A percentile compares a stretch with the other conserved stretches of the same genome.
Evolutionary conservation across 2,113 vertebrate species (phyloP).

Genomic region (Tragulus kanchil): DNA sequence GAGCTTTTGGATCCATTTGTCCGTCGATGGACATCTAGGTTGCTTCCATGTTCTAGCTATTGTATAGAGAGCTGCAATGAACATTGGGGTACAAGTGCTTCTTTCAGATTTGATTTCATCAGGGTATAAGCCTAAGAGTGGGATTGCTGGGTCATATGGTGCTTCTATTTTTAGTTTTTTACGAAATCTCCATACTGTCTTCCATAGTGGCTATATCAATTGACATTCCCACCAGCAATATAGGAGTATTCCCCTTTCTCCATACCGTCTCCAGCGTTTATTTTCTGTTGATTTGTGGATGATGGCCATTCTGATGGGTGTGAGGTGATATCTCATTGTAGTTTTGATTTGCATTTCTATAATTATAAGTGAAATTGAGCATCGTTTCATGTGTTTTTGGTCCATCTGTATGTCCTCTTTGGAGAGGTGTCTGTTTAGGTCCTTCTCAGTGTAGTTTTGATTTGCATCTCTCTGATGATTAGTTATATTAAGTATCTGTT

Average conservation of each 20-base stretch:
- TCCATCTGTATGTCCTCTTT: no score
- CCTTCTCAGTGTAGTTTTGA: background rate
- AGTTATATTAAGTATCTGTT: background rate
- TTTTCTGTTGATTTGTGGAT: background rate
- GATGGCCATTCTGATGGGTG: background rate
- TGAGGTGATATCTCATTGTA: background rate
- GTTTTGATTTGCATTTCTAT: background rate
- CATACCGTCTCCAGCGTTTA: background rate
- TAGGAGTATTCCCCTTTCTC: background rate
- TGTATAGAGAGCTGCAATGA: no score
- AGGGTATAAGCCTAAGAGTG: background rate
- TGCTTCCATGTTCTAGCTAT: no score
- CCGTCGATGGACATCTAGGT: no score
- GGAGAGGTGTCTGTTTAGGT: no score
- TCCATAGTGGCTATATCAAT: background rate
- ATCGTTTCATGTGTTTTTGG: background rate
- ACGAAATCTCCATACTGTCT: background rate
- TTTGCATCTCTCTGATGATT: background rate
- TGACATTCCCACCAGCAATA: background rate
- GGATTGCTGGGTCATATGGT: background rate
- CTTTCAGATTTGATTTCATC: no score
- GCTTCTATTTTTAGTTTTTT: background rate
- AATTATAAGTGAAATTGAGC: background rate
- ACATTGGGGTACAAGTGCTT: no score
- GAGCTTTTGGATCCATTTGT: no score